A percentile compares a stretch with the other conserved stretches of the same genome.
Conservation (phyloP, 2,888 invertebrate genomes). For the Nowickia ferox region DNA sequence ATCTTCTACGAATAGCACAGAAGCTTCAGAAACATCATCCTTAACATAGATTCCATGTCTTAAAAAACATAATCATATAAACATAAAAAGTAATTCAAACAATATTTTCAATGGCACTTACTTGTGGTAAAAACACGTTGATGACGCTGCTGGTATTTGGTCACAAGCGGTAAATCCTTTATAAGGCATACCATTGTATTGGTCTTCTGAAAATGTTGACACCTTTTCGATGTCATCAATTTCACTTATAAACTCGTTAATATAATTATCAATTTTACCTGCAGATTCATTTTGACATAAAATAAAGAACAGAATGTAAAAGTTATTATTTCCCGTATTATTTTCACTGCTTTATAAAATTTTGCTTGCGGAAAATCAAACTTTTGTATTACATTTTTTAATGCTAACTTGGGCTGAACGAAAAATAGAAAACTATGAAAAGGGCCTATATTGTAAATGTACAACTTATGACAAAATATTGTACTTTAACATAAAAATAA, state of each 20-base stretch:
- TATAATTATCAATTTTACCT: slow-evolving; percentile 53
- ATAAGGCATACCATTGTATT: slow-evolving; percentile 54
- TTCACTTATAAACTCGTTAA: slow-evolving; percentile 45
- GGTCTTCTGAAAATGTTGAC: slow-evolving; percentile 5
- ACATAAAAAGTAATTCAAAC: too few species aligned
- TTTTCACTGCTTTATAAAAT: too few species aligned
- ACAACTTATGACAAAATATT: too few species aligned
- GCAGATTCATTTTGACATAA: not conserved
- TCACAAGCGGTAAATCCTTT: slow-evolving; percentile 61
- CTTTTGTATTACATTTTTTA: not conserved
- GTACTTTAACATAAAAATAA: too few species aligned
- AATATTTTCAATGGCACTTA: slow-evolving; percentile 29
- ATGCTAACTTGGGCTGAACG: too few species aligned
- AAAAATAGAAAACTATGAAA: too few species aligned
- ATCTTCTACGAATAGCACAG: slow-evolving; percentile 66
- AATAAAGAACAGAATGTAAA: not conserved
- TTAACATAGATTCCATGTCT: slow-evolving; percentile 59
- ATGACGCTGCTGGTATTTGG: slow-evolving; percentile 62
- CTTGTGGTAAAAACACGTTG: slow-evolving; percentile 57
- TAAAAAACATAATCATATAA: not conserved
- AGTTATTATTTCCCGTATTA: not conserved
- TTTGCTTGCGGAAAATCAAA: too few species aligned
- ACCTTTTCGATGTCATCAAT: slow-evolving; percentile 21
- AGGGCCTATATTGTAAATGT: too few species aligned
- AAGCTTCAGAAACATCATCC: slow-evolving; percentile 54